These are phyloP conservation scores for Acronicta aceris DNA, from an alignment of 2,888 invertebrate genomes.

Conservation along the genomic window DNA sequence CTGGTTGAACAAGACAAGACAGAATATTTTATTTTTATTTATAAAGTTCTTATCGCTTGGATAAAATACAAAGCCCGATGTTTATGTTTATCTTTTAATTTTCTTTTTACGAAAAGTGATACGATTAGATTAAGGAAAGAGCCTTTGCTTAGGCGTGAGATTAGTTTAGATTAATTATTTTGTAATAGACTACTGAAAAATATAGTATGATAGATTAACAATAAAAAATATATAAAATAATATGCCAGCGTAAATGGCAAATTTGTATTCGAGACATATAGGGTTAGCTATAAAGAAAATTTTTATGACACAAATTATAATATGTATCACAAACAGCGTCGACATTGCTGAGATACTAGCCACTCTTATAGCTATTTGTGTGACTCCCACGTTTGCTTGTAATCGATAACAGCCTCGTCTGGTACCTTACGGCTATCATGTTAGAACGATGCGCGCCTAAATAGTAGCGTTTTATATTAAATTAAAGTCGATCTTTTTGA, in stretches of 20 bases:
- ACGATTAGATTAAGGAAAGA: not conserved
- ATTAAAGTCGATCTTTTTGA: too few relatives aligned
- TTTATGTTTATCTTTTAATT: not conserved
- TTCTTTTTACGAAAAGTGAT: too few relatives aligned
- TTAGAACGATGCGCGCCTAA: slow-evolving; percentile 11
- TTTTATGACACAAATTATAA: slow-evolving; percentile 25
- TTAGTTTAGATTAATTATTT: too few relatives aligned
- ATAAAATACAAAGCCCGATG: not conserved
- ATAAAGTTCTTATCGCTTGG: slow-evolving; percentile 2
- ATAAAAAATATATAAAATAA: too few relatives aligned
- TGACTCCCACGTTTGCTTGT: slow-evolving; percentile 55
- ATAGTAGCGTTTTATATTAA: too few relatives aligned
- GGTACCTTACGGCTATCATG: slow-evolving; percentile 15
- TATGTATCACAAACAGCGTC: slow-evolving; percentile 40
- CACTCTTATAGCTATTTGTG: slow-evolving; percentile 64
- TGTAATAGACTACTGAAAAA: too few relatives aligned
- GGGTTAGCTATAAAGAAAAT: slow-evolving; percentile 26
- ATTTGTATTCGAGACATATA: slow-evolving; percentile 18
- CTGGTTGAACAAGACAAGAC: slow-evolving; percentile 10
- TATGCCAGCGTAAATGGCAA: too few relatives aligned
- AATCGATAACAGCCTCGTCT: slow-evolving; percentile 61
- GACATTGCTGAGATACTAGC: slow-evolving; percentile 61
- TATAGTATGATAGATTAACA: too few relatives aligned
- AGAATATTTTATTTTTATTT: slow-evolving; percentile 23
- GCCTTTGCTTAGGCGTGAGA: not conserved